Evolutionary conservation across 2,113 vertebrate species (phyloP).

Genomic region (Tichodroma muraria): DNA sequence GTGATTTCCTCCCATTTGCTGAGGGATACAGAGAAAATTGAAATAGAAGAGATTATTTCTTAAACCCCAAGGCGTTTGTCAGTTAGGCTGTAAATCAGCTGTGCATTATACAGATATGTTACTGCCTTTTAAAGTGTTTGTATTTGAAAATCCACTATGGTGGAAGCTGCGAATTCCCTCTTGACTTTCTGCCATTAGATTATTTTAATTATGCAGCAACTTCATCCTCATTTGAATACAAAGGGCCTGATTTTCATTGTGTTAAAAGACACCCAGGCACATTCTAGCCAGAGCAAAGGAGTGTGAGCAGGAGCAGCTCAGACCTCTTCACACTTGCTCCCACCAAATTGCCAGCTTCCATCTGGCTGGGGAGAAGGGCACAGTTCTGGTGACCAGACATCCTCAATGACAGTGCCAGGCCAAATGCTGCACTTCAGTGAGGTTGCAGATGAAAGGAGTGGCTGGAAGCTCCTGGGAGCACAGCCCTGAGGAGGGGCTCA

Average conservation of each 20-base stretch:
- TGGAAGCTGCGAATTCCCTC: background rate
- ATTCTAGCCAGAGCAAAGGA: background rate
- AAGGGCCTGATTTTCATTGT: background rate
- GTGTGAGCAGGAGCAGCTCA: background rate
- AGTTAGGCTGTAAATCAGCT: background rate
- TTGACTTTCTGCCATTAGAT: background rate
- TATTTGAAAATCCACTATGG: background rate
- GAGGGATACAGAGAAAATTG: background rate
- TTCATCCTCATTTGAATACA: background rate
- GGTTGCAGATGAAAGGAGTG: background rate
- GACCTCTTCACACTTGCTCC: background rate
- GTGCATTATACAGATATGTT: background rate
- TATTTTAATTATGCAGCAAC: background rate
- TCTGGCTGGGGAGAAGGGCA: background rate
- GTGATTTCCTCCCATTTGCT: background rate
- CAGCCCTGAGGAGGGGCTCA: background rate
- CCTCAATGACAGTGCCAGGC: background rate
- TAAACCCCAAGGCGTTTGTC: background rate
- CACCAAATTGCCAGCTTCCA: background rate
- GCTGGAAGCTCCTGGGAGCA: background rate
- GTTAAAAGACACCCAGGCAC: background rate
- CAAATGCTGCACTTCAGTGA: background rate
- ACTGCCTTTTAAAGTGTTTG: background rate
- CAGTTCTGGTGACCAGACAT: background rate
- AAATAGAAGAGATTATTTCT: slow-evolving; percentile 1